Base-by-base conservation (phyloP, 1,140 invertebrate species). In the Cydia amplana region DNA sequence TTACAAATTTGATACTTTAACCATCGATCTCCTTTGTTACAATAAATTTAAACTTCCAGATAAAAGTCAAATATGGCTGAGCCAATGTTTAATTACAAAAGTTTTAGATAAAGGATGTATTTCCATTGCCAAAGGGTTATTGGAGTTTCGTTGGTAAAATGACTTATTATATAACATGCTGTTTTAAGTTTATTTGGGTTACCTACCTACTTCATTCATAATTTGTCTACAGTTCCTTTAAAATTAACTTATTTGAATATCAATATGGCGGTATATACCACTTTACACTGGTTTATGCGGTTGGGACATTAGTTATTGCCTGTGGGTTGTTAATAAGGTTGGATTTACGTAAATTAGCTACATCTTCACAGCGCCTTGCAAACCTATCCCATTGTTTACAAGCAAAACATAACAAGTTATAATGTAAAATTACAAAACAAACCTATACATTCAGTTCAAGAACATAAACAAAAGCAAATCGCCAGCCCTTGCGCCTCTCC, bases 81-180 rank as follows among this genome's bases (percentile, higher is more conserved):
- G 63, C 74, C 73, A 55, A 77, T 73, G 72, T 77, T 74, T 77
- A 77, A 77, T 77, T 77, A 77, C 73, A 49, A 77, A 77, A 77
- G 73, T 77, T 75, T 55, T 70, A 60, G 72, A 72, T 72, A 74
- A 75, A 77, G 51, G 73, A 20, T 23, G 73, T 77, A 46, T 74
- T 74, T 73, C 46, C 75, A 70, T 70, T 18, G 36, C 36, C 65
- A 36, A 36, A 70, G 65, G 65, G 32, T 70, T 67, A 67, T 18
- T 70, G 28, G 65, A 36, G n/a, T 70, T 70, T 70, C 36, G 32
- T 70, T 70, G 32, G 36, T 70, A 4, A 20, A 20, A 36, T 70
- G 32, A 46, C 43, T 46, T 14, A 46, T 46, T 70, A 43, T 70
- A 10, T 40, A 70, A 70, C 32, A 40, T n/a, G 65, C n/a, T 6